Evolutionary conservation across 2,113 vertebrate genomes (phyloP), one percentile per base, ranked within the genome.

Genomic region (Limnothrissa miodon): DNA sequence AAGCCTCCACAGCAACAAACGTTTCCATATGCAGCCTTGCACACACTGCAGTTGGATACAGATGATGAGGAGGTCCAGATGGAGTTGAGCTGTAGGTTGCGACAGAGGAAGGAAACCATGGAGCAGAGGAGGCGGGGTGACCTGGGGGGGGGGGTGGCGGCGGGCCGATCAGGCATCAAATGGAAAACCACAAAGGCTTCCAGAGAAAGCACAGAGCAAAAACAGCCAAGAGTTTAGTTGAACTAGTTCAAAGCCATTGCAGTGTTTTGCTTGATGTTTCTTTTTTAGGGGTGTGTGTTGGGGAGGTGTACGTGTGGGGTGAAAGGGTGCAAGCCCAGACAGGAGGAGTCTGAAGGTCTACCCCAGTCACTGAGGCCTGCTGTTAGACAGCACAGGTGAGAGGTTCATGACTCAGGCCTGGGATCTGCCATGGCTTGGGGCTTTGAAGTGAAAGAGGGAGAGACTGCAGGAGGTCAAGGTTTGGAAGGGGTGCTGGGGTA

Each of bases 1-100:
- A 90, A 29, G 78, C 81, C 33, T 83, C 81, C 4, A 84, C 88
- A 83, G 70, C 2, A 88, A 17, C 80, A 87, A 83, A 87, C 15
- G 79, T 36, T 84, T 86, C 86, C 91, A 91, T 84, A 53, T 81
- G 39, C 51, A 48, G 13, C 46, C 36, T 39, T 70, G 21, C 51
- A 19, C 23, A 48, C 2, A 48, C 11, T 17, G 15, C 29, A 79
- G 21, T 66, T 85, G 45, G 78, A 59, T 45, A 66, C 46, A 51
- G 21, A 85, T 81, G 44, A 79, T 23, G 56, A 0, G 19, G 45
- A 8, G 17, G 53, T 45, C 39, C 79, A 82, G 84, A 21, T 23
- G 17, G 10, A 0, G 45, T 83, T 56, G 70, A 56, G 15, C 39
- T 29, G 42, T 25, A 36, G 62, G 84, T 62, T 4, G 1, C 4